Conservation (phyloP, 2,888 invertebrate genomes). For the Scrobipalpa costella region DNA sequence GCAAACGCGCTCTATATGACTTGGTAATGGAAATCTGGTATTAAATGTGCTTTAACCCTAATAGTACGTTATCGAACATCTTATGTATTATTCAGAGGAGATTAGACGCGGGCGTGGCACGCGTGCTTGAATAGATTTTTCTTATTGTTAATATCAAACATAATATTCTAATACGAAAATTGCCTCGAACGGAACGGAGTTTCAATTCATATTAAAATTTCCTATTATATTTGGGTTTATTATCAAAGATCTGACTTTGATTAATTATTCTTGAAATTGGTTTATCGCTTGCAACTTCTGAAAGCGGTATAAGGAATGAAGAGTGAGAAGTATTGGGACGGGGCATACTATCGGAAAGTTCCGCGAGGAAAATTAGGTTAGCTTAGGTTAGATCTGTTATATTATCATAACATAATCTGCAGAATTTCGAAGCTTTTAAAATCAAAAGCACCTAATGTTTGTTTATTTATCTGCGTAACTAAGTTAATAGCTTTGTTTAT, state of each 20-base stretch:
- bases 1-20: constrained; percentile 49
- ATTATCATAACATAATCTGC: too few relatives aligned
- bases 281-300: constrained; percentile 11
- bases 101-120: constrained; percentile 60
- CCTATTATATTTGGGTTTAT: constrained; percentile 31
- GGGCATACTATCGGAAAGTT: too few relatives aligned
- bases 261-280: constrained; percentile 54
- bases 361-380: too few relatives aligned
- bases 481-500: background rate
- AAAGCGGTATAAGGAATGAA: constrained; percentile 1
- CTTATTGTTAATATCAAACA: constrained; percentile 57
- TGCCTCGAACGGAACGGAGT: constrained; percentile 22
- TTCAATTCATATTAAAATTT: constrained; percentile 19
- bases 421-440: too few relatives aligned
- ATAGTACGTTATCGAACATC: constrained; percentile 73
- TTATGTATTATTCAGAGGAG: constrained; percentile 78
- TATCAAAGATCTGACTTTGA: constrained; percentile 51
- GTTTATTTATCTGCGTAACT: too few relatives aligned
- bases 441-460: too few relatives aligned
- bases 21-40: constrained; percentile 66
- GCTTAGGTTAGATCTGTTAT: too few relatives aligned
- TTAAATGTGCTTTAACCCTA: constrained; percentile 72
- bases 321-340: background rate
- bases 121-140: constrained; percentile 63
- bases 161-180: constrained; percentile 55